phyloP scores from a whole-genome alignment of 2,113 vertebrate species.

The Lontra canadensis region DNA sequence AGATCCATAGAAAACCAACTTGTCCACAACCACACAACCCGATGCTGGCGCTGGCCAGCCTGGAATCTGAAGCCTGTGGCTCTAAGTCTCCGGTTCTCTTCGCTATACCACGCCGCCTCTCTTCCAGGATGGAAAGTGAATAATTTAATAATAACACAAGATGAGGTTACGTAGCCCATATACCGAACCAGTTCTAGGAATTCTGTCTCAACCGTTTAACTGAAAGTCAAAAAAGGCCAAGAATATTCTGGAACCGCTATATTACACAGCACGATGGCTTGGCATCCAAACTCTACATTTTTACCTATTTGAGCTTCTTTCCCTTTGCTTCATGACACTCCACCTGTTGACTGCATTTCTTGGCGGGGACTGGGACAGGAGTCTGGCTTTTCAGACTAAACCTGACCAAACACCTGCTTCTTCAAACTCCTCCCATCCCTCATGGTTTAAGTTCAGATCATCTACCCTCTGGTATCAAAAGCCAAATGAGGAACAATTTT shows the following conservation, averaged over 20 bases:
- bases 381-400: neutral
- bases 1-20: neutral
- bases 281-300: slow-evolving; percentile 55
- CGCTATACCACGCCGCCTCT: neutral
- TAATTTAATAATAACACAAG: neutral
- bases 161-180: neutral
- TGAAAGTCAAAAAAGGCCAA: neutral
- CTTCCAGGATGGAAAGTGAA: neutral
- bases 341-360: neutral
- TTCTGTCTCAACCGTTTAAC: neutral
- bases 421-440: neutral
- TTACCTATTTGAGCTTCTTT: slow-evolving; percentile 44
- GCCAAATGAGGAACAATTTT: neutral
- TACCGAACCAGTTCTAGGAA: neutral
- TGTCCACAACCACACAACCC: neutral
- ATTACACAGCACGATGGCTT: neutral
- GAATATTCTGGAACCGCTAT: neutral
- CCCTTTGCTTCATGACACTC: neutral
- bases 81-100: neutral
- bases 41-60: neutral
- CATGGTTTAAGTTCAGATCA: neutral
- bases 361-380: neutral
- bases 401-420: neutral
- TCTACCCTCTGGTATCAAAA: neutral
- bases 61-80: neutral